Evolutionary conservation across 2,797 vertebrate genomes (phyloP).

Genomic region (Macroramphosus scolopax): DNA sequence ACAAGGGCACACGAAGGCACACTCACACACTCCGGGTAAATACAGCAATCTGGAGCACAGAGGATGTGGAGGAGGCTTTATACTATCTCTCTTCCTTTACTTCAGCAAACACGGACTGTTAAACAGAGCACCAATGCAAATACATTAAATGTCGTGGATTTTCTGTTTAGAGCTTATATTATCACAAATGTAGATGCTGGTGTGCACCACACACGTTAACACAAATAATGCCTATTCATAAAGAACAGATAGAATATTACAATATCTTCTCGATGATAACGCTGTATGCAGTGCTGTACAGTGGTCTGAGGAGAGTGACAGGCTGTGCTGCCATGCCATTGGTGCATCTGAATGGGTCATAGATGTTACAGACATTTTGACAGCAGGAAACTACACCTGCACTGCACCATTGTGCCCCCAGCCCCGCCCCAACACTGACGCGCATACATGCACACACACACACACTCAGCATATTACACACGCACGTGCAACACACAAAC

Average conservation of each 20-base stretch:
- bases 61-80: conserved; percentile 70
- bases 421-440: conserved; percentile 49
- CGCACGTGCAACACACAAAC: conserved; percentile 55
- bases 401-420: conserved; percentile 64
- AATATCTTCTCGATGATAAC: no score
- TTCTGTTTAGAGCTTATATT: conserved; percentile 21
- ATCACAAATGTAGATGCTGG: conserved; percentile 1
- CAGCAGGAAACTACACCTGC: conserved; percentile 82
- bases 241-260: conserved; percentile 1
- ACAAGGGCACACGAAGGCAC: conserved; percentile 69
- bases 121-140: conserved; percentile 53
- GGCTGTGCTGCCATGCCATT: conserved; percentile 35
- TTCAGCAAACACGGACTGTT: conserved; percentile 71
- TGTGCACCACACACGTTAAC: not conserved
- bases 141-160: conserved; percentile 42
- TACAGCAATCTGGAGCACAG: conserved; percentile 74
- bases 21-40: conserved; percentile 69
- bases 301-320: conserved; percentile 41
- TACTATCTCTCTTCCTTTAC: conserved; percentile 67
- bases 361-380: conserved; percentile 73
- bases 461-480: conserved; percentile 35
- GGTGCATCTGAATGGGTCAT: conserved; percentile 56
- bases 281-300: no score
- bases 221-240: conserved; percentile 1
- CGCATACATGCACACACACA: conserved; percentile 25